Base-by-base conservation (phyloP, 2,888 invertebrate genomes). In the Caenorhabditis wallacei region DNA sequence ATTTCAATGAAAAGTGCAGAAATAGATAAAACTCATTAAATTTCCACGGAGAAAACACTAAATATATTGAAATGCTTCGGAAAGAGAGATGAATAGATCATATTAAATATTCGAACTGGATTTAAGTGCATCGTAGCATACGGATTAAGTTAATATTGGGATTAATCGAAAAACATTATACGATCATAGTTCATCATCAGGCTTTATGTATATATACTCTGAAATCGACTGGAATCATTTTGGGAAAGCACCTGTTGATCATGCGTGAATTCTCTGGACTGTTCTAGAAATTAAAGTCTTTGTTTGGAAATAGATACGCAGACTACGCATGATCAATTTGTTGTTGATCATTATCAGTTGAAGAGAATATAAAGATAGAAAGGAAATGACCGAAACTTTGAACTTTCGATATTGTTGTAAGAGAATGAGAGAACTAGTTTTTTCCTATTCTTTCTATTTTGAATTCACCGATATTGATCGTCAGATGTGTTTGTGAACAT, bases 331-430 rank as follows among this genome's bases (percentile, higher is more conserved):
- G 63, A 63, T 35, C 69, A 20, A 56, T 51, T 26, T 51, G 35
- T 78, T 78, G 69, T 78, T 78, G 69, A 78, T 78, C 26, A 46
- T n/a, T 63, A 68, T 59, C 61, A 68, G 46, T 51, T 35, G 51
- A 66, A 59, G 43, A 61, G 40, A 59, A 16, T 8, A n/a, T 30
- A 43, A 24, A 43, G 24, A 46, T 2, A 63, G 22, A 51, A 35
- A 66, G 64, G 40, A 18, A 22, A 10, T 18, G 30, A 51, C 35
- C 26, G 20, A 63, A 78, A 78, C 69, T 69, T 63, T 69, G 78
- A 63, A 78, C 69, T 78, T 78, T 78, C 56, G 76, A 76, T 75
- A 66, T 51, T 59, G 43, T 20, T 5, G 20, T 18, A 37, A 16
- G 22, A 20, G 18, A 46, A 7, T 10, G 16, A 24, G 22, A 68